phyloP scores from a whole-genome alignment of 2,113 vertebrate genomes.

The Gulo gulo region DNA sequence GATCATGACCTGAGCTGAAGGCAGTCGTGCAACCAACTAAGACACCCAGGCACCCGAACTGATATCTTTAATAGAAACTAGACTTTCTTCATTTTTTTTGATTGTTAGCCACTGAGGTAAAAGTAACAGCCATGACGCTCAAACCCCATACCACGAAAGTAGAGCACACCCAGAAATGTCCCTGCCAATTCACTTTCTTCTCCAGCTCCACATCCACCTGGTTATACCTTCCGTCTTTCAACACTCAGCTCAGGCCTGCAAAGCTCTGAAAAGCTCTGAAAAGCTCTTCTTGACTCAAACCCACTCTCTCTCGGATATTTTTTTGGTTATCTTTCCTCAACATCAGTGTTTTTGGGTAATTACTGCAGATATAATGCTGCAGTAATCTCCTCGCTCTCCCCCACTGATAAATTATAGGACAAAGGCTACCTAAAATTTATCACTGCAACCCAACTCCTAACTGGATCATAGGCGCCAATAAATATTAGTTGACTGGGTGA shows the following conservation, averaged over 20 bases:
- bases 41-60: not conserved
- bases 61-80: not conserved
- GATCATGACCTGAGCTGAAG: too few relatives aligned
- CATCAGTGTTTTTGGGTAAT: not conserved
- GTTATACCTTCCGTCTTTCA: not conserved
- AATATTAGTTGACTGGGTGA: not conserved
- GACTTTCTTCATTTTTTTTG: not conserved
- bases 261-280: not conserved
- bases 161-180: not conserved
- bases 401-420: not conserved
- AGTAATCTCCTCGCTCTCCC: not conserved
- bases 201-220: not conserved
- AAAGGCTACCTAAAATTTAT: not conserved
- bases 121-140: not conserved
- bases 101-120: not conserved
- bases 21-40: too few relatives aligned
- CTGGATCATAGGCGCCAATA: not conserved
- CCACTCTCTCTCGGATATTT: not conserved
- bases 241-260: not conserved
- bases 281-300: not conserved
- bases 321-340: not conserved
- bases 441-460: not conserved
- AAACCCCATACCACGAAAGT: not conserved
- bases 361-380: not conserved
- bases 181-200: not conserved